Evolutionary conservation across 2,797 vertebrate species (phyloP).

Genomic region (Varecia variegata): DNA sequence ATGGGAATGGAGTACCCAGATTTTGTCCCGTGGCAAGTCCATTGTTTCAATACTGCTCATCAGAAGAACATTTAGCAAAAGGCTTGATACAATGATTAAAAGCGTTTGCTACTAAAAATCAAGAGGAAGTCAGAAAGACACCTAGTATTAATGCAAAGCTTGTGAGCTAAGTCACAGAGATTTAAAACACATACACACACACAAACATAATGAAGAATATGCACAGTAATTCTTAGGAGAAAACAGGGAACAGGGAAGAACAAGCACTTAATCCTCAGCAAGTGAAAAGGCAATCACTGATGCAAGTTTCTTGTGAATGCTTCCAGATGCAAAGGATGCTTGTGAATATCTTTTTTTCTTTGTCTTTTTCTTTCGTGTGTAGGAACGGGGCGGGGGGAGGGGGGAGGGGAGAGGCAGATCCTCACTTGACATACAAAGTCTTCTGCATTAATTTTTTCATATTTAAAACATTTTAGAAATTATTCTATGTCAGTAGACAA

Average conservation of each 20-base stretch:
- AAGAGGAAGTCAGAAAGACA: not conserved
- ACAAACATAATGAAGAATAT: not conserved
- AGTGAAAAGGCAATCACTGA: not conserved
- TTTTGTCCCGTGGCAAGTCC: not conserved
- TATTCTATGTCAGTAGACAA: not conserved
- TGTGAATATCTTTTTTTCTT: not conserved
- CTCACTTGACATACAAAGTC: not conserved
- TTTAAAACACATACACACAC: not conserved
- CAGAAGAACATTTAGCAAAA: not conserved
- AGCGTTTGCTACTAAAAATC: not conserved
- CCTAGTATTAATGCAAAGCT: not conserved
- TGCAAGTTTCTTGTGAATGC: not conserved
- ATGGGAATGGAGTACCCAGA: not conserved
- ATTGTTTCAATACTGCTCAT: not conserved
- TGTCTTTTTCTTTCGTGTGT: not conserved
- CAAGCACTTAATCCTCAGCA: not conserved
- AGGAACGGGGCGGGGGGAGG: too few relatives aligned
- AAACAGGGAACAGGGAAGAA: not conserved
- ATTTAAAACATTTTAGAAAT: not conserved
- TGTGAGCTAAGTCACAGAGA: not conserved
- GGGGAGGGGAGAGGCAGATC: fast-evolving
- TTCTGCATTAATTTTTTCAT: not conserved
- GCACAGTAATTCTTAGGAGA: not conserved
- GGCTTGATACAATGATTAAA: not conserved
- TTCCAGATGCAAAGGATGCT: not conserved